A percentile compares a stretch with the other conserved stretches of the same genome.
These are phyloP conservation scores for Thecocarcelia acutangulata DNA, from an alignment of 2,888 invertebrate species.

Conservation along the genomic window DNA sequence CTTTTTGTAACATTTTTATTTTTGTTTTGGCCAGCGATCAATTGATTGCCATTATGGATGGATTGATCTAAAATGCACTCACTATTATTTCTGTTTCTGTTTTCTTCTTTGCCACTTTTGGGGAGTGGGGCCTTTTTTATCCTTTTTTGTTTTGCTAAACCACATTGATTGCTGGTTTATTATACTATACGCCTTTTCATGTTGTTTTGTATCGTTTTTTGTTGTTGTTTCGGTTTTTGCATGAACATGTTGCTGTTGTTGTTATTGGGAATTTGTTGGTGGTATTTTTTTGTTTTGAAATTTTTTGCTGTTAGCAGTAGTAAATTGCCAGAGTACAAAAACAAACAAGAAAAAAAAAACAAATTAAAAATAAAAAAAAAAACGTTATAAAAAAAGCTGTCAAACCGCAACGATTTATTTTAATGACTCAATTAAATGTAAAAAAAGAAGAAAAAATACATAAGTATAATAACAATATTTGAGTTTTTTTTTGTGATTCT, in stretches of 20 bases:
- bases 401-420: conserved; percentile 77
- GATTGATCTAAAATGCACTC: conserved; percentile 61
- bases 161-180: conserved; percentile 56
- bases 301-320: conserved; percentile 41
- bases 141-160: conserved; percentile 5
- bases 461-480: not conserved
- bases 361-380: conserved; percentile 39
- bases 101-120: conserved; percentile 21
- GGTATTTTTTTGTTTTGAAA: conserved; percentile 43
- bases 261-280: conserved; percentile 59
- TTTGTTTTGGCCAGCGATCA: conserved; percentile 61
- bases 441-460: conserved; percentile 76
- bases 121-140: conserved; percentile 58
- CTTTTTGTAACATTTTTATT: not conserved
- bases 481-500: too few species aligned
- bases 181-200: conserved; percentile 38
- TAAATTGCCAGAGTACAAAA: conserved; percentile 20
- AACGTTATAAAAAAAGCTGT: conserved; percentile 65
- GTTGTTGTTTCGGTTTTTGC: conserved; percentile 27
- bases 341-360: not conserved
- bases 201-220: conserved; percentile 22
- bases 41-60: conserved; percentile 64
- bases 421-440: conserved; percentile 80
- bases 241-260: conserved; percentile 40
- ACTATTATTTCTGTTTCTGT: conserved; percentile 27